phyloP scores from a whole-genome alignment of 2,888 invertebrate genomes.

The Alsophila aescularia region DNA sequence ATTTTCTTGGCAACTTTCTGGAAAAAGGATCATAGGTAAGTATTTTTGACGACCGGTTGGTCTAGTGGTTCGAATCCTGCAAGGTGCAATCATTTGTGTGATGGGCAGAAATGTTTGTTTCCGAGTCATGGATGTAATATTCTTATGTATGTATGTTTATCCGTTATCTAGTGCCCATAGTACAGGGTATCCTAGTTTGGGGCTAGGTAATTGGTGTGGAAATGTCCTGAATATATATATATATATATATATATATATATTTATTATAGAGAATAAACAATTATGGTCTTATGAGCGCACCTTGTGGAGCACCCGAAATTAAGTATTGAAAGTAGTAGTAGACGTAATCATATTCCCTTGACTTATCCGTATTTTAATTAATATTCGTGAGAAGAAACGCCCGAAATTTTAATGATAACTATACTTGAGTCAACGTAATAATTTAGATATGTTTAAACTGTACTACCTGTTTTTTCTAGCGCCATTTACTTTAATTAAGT shows the following conservation, averaged over 20 bases:
- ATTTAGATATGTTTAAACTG: not conserved
- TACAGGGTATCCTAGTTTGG: no score
- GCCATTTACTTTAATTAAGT: constrained; percentile 10
- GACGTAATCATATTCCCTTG: not conserved
- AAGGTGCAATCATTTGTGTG: no score
- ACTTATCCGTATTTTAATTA: not conserved
- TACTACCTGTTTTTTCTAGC: constrained; percentile 16
- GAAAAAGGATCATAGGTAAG: constrained; percentile 19
- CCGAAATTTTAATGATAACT: not conserved
- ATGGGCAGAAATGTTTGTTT: no score
- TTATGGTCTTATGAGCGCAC: not conserved
- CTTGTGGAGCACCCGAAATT: not conserved
- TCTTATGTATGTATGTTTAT: no score
- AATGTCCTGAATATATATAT: no score
- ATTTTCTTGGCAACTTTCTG: constrained; percentile 89
- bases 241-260: no score
- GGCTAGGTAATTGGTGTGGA: no score
- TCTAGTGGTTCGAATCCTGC: no score
- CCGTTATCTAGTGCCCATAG: no score
- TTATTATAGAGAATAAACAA: not conserved
- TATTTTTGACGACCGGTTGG: no score
- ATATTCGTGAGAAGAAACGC: not conserved
- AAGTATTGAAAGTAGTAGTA: not conserved
- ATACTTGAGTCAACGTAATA: not conserved
- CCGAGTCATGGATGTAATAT: no score